These are phyloP conservation scores for Frieseomelitta varia DNA, from an alignment of 1,140 invertebrate genomes.

Conservation along the genomic window DNA sequence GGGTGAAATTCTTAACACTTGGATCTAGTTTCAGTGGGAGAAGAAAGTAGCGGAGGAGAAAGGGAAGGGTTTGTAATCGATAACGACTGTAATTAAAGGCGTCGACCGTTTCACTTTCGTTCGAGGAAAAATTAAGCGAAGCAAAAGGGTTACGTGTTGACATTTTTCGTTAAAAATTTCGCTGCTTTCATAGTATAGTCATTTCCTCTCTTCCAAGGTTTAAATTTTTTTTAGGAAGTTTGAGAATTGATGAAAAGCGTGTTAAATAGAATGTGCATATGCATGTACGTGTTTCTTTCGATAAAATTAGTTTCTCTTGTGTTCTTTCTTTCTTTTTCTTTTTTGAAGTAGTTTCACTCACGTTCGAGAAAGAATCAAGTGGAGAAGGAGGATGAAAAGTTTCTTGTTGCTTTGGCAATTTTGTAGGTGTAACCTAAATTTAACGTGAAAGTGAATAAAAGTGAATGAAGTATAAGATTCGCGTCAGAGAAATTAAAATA, in stretches of 20 bases:
- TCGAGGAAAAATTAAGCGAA: neutral
- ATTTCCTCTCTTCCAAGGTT: too few relatives aligned
- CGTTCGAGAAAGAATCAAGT: neutral
- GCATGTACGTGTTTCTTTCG: too few relatives aligned
- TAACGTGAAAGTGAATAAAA: neutral
- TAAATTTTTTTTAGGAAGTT: too few relatives aligned
- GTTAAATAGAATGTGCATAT: too few relatives aligned
- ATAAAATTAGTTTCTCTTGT: too few relatives aligned
- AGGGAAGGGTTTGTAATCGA: neutral
- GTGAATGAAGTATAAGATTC: too few relatives aligned
- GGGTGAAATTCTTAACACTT: neutral
- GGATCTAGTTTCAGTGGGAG: neutral
- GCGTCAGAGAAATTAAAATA: too few relatives aligned
- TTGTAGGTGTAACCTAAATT: neutral
- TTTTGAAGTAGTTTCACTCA: neutral
- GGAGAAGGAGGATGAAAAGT: neutral
- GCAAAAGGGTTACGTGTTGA: neutral
- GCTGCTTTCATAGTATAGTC: neutral
- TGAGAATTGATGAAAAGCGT: too few relatives aligned
- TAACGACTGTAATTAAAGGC: slow-evolving; percentile 1
- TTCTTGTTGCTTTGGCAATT: neutral
- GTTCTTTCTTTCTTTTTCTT: too few relatives aligned
- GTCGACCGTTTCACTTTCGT: neutral
- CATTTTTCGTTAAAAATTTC: neutral
- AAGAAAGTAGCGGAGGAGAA: neutral